Conservation (phyloP, 2,797 vertebrate species). For the Alcedo atthis region DNA sequence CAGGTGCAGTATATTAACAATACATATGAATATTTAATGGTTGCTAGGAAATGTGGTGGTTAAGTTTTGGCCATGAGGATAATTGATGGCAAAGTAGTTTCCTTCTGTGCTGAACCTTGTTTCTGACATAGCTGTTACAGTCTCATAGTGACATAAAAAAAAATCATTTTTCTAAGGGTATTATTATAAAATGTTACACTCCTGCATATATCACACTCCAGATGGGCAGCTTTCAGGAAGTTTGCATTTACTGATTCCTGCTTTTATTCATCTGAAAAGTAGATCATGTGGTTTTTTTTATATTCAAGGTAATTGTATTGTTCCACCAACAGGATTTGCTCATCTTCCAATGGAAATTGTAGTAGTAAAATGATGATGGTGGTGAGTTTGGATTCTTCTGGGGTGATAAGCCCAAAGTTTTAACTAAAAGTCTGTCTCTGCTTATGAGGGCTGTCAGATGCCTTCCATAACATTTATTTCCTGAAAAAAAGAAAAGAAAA, state of each 20-base stretch:
- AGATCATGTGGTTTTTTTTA: background rate
- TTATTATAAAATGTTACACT: constrained; percentile 18
- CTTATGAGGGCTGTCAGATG: background rate
- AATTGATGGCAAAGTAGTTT: background rate
- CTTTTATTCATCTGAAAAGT: constrained; percentile 17
- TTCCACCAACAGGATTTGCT: background rate
- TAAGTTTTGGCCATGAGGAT: background rate
- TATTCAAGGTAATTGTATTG: background rate
- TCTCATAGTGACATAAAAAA: background rate
- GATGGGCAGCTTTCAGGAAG: background rate
- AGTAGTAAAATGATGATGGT: background rate
- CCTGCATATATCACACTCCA: constrained; percentile 11
- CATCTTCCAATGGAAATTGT: background rate
- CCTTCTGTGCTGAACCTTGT: background rate
- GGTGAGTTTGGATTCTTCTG: background rate
- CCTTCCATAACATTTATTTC: background rate
- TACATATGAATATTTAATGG: constrained; percentile 40
- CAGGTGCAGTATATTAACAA: constrained; percentile 23
- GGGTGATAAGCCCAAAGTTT: background rate
- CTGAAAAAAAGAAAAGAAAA: background rate
- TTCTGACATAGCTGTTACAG: background rate
- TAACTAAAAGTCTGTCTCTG: background rate
- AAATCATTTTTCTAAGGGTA: background rate
- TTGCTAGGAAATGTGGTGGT: constrained; percentile 1
- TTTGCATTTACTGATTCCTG: background rate